Evolutionary conservation across 2,888 invertebrate species (phyloP), one percentile per base, ranked within the genome.

Genomic region (Scaptomyza reducta): DNA sequence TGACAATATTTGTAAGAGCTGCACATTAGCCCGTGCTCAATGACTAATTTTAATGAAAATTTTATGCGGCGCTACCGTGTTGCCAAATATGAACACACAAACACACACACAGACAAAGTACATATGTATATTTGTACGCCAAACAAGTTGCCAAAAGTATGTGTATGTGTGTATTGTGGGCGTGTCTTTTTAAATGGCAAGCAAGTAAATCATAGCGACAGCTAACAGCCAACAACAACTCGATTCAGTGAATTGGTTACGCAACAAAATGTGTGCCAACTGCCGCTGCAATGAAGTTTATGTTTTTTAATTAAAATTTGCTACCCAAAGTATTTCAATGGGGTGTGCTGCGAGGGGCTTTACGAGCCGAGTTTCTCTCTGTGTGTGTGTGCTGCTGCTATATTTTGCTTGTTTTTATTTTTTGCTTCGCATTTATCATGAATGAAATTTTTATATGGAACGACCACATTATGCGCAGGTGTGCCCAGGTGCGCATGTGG

Each of bases 391-490:
- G 42, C 46, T 27, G 29, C 35, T 50, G 65, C 47, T 74, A 57
- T 66, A 13, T 47, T 62, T 59, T 33, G 56, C 56, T 51, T 62
- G 58, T 61, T 75, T 65, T 78, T 78, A 78, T 75, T 65, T 63
- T 59, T 78, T 66, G 67, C 54, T 40, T 50, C 65, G 55, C 74
- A 76, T 76, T 76, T 78, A 76, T 76, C 76, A 76, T 76, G 76
- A 78, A 76, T 78, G 78, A 76, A 76, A 78, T 78, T 76, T 77
- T 77, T 77, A 74, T 74, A 73, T 77, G 68, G 53, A 74, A 78
- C 75, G 64, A 83, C 88, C 83, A 69, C 83, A 83, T 88, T 88
- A 83, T 83, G 83, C 83, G 84, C 83, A 83, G 83, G 87, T 83
- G 88, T 83, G 83, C 84, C 62, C 88, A 80, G 87, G 84, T 83